Evolutionary conservation across 2,888 invertebrate species (phyloP), one percentile per base, ranked within the genome.

Genomic region (Amorpha juglandis): DNA sequence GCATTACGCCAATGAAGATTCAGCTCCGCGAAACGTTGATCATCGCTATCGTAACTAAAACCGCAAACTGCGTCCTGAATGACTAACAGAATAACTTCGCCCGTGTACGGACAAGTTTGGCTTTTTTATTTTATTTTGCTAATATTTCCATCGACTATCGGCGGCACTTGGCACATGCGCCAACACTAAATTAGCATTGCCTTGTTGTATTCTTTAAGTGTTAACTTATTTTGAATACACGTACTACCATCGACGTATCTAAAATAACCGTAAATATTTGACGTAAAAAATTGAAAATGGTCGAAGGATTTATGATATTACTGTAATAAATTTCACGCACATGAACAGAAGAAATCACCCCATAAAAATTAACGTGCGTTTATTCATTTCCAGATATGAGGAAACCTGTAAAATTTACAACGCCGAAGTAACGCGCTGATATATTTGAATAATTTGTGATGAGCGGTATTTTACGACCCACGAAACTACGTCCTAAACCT

Each of bases 401-500:
- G 38, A 58, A 19, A 38, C 38, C 38, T 58, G 19, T 12, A 42
- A 58, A 42, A 58, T 42, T 58, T 58, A 58, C 42, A 38, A 58
- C 42, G 3, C 19, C 58, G 16, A 58, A 42, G 6, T 12, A 38
- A 19, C 12, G 58, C 19, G 38, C 55, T 55, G 42, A 38, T 42
- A 38, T 42, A 38, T 35, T 16, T 38, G 38, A 11, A 42, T 35
- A 38, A 73, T 69, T 65, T 33, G 50, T 55, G 55, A 45, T 47
- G 62, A 66, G 67, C 63, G 45, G 58, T 66, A 62, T 65, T 73
- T 73, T 73, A 73, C 69, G 74, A 68, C 58, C 48, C 65, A 70
- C 64, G 50, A 71, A 74, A 71, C 68, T 19, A 67, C 69, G 27
- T 67, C 63, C 64, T 71, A 68, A 68, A 74, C 68, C 74, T 68